Percentiles rank a stretch among this genome's conserved stretches.
These are phyloP conservation scores for Nowickia ferox DNA, from an alignment of 2,888 invertebrate species.

Conservation along the genomic window DNA sequence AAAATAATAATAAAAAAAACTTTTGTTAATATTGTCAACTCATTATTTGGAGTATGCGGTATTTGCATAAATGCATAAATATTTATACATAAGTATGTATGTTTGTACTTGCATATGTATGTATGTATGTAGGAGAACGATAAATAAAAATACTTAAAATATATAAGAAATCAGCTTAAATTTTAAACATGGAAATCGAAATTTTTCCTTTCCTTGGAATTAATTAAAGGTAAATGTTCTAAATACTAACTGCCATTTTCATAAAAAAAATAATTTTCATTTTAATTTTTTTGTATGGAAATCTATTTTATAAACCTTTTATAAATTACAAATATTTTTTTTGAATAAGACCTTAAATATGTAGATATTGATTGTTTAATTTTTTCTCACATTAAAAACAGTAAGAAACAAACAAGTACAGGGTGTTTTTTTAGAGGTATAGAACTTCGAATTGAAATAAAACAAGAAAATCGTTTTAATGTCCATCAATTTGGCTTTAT, in stretches of 20 bases:
- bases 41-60: constrained; percentile 51
- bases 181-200: constrained; percentile 50
- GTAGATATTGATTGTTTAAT: too few relatives aligned
- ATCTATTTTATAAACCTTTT: too few relatives aligned
- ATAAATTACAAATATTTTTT: too few relatives aligned
- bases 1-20: constrained; percentile 20
- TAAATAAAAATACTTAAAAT: constrained; percentile 57
- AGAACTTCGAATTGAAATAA: too few relatives aligned
- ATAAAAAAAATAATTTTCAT: too few relatives aligned
- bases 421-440: too few relatives aligned
- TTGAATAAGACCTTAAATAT: too few relatives aligned
- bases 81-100: background rate
- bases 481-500: too few relatives aligned
- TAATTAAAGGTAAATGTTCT: background rate
- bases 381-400: too few relatives aligned
- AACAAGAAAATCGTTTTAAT: too few relatives aligned
- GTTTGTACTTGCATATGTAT: background rate
- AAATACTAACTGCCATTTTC: background rate
- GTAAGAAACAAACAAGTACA: too few relatives aligned
- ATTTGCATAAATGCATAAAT: constrained; percentile 38
- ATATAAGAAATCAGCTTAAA: constrained; percentile 69
- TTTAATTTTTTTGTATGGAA: too few relatives aligned
- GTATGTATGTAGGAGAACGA: constrained; percentile 46
- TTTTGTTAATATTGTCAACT: constrained; percentile 65
- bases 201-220: constrained; percentile 1